Evolutionary conservation across 2,888 invertebrate species (phyloP).

Genomic region (Ochlodes sylvanus): DNA sequence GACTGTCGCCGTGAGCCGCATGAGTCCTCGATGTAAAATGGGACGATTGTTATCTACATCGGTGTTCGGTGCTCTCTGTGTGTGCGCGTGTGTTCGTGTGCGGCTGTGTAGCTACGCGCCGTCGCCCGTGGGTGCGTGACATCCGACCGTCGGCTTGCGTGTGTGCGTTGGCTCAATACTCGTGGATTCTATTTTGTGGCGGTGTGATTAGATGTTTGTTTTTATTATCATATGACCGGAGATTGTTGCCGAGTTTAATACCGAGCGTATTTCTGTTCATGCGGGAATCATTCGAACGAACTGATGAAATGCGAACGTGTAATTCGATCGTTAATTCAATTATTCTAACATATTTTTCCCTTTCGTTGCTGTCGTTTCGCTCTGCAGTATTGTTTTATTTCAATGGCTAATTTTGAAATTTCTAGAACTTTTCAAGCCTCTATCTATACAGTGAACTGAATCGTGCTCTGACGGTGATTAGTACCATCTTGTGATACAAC

Average conservation of each 20-base stretch:
- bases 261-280: conserved; percentile 21
- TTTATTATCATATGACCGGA: conserved; percentile 83
- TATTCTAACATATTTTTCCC: background rate
- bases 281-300: background rate
- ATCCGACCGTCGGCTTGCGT: conserved; percentile 71
- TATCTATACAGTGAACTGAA: too few species aligned
- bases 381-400: background rate
- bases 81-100: conserved; percentile 51
- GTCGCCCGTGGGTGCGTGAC: conserved; percentile 69
- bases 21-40: conserved; percentile 81
- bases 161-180: conserved; percentile 81
- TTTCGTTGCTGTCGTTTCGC: background rate
- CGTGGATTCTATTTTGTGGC: conserved; percentile 79
- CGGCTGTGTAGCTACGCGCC: conserved; percentile 54
- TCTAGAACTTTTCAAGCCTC: background rate
- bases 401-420: too few species aligned
- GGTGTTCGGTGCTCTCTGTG: conserved; percentile 51
- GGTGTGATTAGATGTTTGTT: conserved; percentile 81
- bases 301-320: conserved; percentile 9
- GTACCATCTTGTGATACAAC: too few species aligned
- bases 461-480: too few species aligned
- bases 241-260: conserved; percentile 58
- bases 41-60: conserved; percentile 81
- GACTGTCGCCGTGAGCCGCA: conserved; percentile 55
- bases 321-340: conserved; percentile 14